A percentile compares a stretch with the other conserved stretches of the same genome.
These are phyloP conservation scores for Regulus satrapa DNA, from an alignment of 2,113 vertebrate genomes.

Conservation along the genomic window DNA sequence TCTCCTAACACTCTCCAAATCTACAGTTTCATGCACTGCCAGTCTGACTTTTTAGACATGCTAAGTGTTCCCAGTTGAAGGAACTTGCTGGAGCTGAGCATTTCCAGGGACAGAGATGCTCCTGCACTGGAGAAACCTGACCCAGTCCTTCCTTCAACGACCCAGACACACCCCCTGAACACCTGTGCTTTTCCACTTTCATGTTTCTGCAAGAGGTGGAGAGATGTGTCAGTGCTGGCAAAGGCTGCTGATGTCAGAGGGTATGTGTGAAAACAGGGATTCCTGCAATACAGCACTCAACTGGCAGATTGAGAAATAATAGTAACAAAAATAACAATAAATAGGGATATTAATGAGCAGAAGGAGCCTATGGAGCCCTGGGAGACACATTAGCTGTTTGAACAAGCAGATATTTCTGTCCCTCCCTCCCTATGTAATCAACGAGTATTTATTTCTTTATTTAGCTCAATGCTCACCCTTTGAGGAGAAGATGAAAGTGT, in stretches of 20 bases:
- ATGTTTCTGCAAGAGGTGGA: background rate
- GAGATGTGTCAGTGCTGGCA: background rate
- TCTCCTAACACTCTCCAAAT: background rate
- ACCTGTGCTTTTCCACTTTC: background rate
- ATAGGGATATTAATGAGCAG: constrained; percentile 2
- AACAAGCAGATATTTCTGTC: background rate
- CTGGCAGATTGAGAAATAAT: background rate
- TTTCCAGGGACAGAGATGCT: background rate
- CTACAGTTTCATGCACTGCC: background rate
- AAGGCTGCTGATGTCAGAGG: background rate
- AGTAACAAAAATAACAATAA: background rate
- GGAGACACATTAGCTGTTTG: constrained; percentile 9
- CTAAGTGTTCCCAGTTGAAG: background rate
- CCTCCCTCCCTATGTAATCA: constrained; percentile 1
- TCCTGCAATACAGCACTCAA: background rate
- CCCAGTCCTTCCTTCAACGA: background rate
- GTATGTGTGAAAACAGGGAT: background rate
- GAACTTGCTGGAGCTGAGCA: background rate
- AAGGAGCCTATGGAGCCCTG: background rate
- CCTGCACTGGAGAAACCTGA: fast-evolving
- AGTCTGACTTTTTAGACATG: background rate
- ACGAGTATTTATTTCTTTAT: constrained; percentile 37
- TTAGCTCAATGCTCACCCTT: constrained; percentile 49
- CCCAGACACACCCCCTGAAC: background rate
- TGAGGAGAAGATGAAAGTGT: constrained; percentile 59